These are phyloP conservation scores for Nothobranchius furzeri DNA, from an alignment of 2,113 vertebrate species.

Conservation along the genomic window DNA sequence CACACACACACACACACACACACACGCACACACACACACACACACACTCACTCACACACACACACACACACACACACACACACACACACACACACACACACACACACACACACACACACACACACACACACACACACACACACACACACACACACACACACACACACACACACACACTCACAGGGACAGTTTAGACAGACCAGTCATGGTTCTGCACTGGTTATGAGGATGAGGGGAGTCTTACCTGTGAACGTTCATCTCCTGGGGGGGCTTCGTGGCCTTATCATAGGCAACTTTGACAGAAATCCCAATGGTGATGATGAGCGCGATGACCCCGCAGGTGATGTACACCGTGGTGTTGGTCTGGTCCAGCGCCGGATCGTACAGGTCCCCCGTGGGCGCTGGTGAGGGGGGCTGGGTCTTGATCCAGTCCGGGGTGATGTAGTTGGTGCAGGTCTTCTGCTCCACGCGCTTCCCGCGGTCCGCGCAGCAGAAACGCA, in stretches of 20 bases:
- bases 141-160: no score
- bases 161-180: no score
- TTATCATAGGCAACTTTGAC: conserved; percentile 97
- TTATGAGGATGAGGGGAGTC: not conserved
- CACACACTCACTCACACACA: no score
- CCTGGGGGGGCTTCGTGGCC: conserved; percentile 93
- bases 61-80: no score
- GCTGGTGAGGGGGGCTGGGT: conserved; percentile 86
- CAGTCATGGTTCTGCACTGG: no score
- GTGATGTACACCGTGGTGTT: conserved; percentile 98
- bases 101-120: no score
- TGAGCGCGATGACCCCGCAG: conserved; percentile 92
- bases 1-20: no score
- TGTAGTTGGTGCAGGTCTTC: conserved; percentile 92
- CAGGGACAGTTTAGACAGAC: no score
- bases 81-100: no score
- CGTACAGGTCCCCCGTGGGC: conserved; percentile 87
- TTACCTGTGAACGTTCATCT: conserved; percentile 99
- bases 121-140: no score
- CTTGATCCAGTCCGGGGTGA: conserved; percentile 93
- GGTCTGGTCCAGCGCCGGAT: conserved; percentile 95
- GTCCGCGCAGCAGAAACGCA: conserved; percentile 98
- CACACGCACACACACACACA: no score
- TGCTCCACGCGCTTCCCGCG: conserved; percentile 93
- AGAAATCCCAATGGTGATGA: conserved; percentile 91